Conservation (phyloP, 2,888 invertebrate genomes). For the Girardia tigrina region DNA sequence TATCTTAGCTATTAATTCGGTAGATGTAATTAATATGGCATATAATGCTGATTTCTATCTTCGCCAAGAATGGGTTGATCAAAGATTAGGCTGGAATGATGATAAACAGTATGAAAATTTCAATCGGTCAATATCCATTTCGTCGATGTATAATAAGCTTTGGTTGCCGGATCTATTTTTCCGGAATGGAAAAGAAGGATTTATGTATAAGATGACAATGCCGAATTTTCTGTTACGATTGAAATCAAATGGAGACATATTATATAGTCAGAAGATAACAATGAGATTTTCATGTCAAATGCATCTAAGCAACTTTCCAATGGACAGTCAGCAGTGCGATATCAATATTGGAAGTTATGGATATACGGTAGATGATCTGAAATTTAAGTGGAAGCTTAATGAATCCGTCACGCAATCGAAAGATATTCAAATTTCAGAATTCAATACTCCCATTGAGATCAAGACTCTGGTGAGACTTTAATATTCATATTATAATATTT, state of each 20-base stretch:
- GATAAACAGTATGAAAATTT: slow-evolving; percentile 27
- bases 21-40: slow-evolving; percentile 37
- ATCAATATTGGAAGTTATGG: slow-evolving; percentile 37
- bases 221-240: slow-evolving; percentile 35
- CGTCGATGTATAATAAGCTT: slow-evolving; percentile 27
- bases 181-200: slow-evolving; percentile 37
- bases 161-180: slow-evolving; percentile 37
- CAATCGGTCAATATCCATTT: slow-evolving; percentile 27
- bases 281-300: slow-evolving; percentile 37
- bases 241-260: slow-evolving; percentile 31
- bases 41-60: slow-evolving; percentile 37
- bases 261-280: slow-evolving; percentile 37
- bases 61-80: slow-evolving; percentile 35
- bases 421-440: slow-evolving; percentile 37
- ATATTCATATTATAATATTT: no score
- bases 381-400: slow-evolving; percentile 33
- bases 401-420: slow-evolving; percentile 21
- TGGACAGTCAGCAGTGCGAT: slow-evolving; percentile 35
- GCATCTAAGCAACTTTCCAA: slow-evolving; percentile 37
- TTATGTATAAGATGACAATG: slow-evolving; percentile 37
- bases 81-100: slow-evolving; percentile 32
- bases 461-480: slow-evolving; percentile 3
- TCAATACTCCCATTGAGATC: slow-evolving; percentile 30
- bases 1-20: slow-evolving; percentile 37
- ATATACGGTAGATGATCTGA: slow-evolving; percentile 34